These are phyloP conservation scores for Thysanoteuthis rhombus DNA, from an alignment of 2,888 invertebrate species.

Conservation along the genomic window DNA sequence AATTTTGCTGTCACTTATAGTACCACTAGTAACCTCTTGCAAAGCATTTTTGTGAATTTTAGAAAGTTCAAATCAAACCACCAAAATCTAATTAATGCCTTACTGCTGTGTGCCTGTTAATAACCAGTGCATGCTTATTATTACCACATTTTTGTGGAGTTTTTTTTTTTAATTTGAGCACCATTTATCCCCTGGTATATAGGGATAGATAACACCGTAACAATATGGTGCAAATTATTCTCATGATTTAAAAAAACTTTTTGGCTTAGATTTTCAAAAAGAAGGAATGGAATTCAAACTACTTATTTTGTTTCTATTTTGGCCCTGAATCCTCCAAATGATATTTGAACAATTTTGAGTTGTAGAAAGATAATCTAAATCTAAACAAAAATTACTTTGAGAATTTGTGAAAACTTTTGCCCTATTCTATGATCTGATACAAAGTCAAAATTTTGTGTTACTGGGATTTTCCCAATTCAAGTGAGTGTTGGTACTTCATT, in stretches of 20 bases:
- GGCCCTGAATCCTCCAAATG: background rate
- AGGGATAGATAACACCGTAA: too few species aligned
- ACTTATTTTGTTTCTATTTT: background rate
- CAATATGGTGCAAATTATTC: too few species aligned
- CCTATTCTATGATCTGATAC: background rate
- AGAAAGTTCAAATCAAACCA: background rate
- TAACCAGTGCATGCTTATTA: background rate
- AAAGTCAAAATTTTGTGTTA: background rate
- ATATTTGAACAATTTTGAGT: background rate
- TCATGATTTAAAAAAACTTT: too few species aligned
- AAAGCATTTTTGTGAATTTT: background rate
- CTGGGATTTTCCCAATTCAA: background rate
- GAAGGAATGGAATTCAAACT: background rate
- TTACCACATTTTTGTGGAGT: background rate
- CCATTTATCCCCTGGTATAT: too few species aligned
- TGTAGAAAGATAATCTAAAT: too few species aligned
- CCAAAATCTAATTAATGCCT: constrained; percentile 1
- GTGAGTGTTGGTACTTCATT: background rate
- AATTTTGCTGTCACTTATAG: background rate
- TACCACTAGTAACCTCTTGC: background rate
- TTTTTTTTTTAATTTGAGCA: background rate
- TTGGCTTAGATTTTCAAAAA: too few species aligned
- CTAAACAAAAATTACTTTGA: background rate
- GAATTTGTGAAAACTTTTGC: background rate
- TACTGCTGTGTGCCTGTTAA: background rate